A percentile compares a stretch with the other conserved stretches of the same genome.
phyloP scores from a whole-genome alignment of 2,113 vertebrate species.

The Daboia siamensis region DNA sequence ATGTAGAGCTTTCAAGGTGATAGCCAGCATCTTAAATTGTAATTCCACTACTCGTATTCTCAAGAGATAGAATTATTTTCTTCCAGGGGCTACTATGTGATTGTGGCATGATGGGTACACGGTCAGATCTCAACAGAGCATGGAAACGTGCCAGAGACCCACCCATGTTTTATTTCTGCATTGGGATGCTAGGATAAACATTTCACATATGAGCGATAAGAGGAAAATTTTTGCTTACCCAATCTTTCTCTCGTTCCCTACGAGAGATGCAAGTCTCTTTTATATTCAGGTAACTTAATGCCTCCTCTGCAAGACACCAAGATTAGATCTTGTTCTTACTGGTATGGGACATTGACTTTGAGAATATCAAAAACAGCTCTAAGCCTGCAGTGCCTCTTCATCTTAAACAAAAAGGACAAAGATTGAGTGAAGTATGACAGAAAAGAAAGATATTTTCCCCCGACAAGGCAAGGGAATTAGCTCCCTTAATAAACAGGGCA shows the following conservation, averaged over 20 bases:
- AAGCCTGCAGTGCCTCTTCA: slow-evolving; percentile 42
- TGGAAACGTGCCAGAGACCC: slow-evolving; percentile 12
- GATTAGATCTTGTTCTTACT: slow-evolving; percentile 52
- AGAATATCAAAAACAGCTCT: slow-evolving; percentile 61
- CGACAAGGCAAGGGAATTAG: slow-evolving; percentile 44
- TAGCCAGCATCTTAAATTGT: background rate
- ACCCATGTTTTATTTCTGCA: slow-evolving; percentile 58
- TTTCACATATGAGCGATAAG: slow-evolving; percentile 20
- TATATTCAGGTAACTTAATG: slow-evolving; percentile 16
- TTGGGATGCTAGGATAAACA: slow-evolving; percentile 54
- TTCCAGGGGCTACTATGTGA: background rate
- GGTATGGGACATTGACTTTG: slow-evolving; percentile 61
- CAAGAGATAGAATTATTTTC: background rate
- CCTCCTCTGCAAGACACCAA: slow-evolving; percentile 22
- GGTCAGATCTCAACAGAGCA: background rate
- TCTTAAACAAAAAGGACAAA: slow-evolving; percentile 49
- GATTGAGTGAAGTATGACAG: slow-evolving; percentile 39
- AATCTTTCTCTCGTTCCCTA: background rate
- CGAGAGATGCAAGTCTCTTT: slow-evolving; percentile 27
- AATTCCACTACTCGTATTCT: background rate
- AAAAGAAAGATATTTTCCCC: slow-evolving; percentile 45
- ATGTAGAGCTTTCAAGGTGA: no score
- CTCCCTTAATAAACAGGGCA: slow-evolving; percentile 57
- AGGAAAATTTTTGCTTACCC: background rate
- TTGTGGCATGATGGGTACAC: background rate